Conservation (phyloP, 2,888 invertebrate genomes). For the Blastobasis lacticolella region DNA sequence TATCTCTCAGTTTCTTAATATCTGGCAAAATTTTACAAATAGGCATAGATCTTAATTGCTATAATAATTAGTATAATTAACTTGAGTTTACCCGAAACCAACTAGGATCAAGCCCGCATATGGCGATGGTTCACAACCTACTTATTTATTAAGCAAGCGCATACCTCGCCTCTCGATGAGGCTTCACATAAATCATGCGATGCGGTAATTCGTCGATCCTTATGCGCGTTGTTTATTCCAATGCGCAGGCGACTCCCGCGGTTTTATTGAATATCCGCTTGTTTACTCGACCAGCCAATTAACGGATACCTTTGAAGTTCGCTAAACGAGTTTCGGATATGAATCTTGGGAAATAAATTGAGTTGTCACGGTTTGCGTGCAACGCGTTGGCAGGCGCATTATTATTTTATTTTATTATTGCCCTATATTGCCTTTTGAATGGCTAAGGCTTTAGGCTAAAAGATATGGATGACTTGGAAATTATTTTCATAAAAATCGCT, state of each 20-base stretch:
- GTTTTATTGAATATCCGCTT: conserved; percentile 27
- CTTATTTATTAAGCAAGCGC: no score
- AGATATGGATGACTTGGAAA: no score
- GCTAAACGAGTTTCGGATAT: conserved; percentile 52
- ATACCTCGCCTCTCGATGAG: no score
- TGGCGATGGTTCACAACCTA: no score
- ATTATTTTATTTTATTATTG: conserved; percentile 44
- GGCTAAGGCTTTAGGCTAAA: no score
- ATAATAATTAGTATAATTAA: no score
- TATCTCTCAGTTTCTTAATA: no score
- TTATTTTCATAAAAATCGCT: no score
- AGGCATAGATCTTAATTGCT: no score
- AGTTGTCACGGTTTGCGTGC: conserved; percentile 44
- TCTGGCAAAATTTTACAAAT: no score
- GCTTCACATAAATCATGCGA: not conserved
- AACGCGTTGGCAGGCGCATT: conserved; percentile 42
- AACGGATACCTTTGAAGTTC: conserved; percentile 60
- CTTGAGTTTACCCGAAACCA: no score
- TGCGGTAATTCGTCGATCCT: not conserved
- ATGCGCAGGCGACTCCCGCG: conserved; percentile 11
- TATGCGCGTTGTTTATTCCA: conserved; percentile 6
- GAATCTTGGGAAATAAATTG: conserved; percentile 60
- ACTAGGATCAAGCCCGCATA: no score
- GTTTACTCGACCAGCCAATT: conserved; percentile 47
- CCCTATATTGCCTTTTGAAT: conserved; percentile 20